A percentile compares a stretch with the other conserved stretches of the same genome.
Evolutionary conservation across 2,888 invertebrate genomes (phyloP).

Genomic region (Ophion ventricosus): DNA sequence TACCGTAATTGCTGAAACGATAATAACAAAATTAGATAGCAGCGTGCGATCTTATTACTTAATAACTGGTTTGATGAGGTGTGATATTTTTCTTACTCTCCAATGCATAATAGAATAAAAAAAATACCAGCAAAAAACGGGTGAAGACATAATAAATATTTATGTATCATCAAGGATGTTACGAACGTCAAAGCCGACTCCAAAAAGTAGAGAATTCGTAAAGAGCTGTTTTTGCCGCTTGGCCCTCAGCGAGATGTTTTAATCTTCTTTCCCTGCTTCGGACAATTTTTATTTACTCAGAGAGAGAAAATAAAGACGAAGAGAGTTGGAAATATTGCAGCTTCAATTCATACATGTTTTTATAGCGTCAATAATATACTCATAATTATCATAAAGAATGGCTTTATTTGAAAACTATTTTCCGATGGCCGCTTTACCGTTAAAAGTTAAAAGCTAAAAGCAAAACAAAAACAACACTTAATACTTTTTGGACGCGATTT

Average conservation of each 20-base stretch:
- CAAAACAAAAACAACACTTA: neutral
- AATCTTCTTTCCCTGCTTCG: neutral
- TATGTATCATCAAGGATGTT: conserved; percentile 15
- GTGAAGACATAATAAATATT: conserved; percentile 36
- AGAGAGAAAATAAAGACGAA: neutral
- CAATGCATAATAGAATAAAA: conserved; percentile 28
- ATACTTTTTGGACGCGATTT: neutral
- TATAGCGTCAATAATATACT: neutral
- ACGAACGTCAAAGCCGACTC: neutral
- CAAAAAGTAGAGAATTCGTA: neutral
- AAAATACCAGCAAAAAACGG: conserved; percentile 30
- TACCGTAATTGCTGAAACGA: conserved; percentile 82
- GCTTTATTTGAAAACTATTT: neutral
- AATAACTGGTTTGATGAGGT: conserved; percentile 62
- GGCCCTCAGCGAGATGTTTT: too few species aligned
- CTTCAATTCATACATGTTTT: neutral
- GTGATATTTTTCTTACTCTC: conserved; percentile 39
- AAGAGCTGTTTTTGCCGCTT: neutral
- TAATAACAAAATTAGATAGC: conserved; percentile 82
- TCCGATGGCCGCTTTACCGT: neutral
- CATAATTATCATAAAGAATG: neutral
- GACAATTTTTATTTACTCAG: neutral
- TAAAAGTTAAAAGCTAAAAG: too few species aligned
- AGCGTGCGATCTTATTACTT: conserved; percentile 80
- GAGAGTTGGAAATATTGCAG: neutral